phyloP scores from a whole-genome alignment of 1,140 invertebrate genomes.

The Pararge aegeria region DNA sequence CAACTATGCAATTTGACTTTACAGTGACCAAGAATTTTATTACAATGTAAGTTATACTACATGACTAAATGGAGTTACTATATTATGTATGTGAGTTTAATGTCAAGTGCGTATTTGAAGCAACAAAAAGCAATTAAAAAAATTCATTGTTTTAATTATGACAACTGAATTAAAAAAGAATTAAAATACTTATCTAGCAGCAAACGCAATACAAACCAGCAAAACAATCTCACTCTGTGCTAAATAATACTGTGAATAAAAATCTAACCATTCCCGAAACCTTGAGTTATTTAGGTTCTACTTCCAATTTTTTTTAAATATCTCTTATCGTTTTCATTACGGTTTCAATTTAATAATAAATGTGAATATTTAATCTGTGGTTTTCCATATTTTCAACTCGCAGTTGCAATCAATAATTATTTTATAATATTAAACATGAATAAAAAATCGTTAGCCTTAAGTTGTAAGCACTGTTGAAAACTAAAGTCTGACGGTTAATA shows the following conservation, averaged over 20 bases:
- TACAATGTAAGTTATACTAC: not conserved
- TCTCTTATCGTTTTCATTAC: no score
- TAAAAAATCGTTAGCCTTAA: no score
- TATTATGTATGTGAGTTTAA: not conserved
- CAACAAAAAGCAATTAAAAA: not conserved
- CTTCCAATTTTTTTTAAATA: no score
- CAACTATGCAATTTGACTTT: no score
- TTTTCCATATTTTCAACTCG: no score
- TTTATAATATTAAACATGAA: no score
- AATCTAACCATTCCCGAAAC: not conserved
- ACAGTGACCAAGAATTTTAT: not conserved
- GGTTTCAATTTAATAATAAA: no score
- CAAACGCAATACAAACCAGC: not conserved
- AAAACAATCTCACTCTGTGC: not conserved
- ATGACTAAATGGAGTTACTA: not conserved
- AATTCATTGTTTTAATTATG: not conserved
- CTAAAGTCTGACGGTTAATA: no score
- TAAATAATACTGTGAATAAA: not conserved
- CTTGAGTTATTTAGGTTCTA: not conserved
- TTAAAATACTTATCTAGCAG: not conserved
- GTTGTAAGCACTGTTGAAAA: no score
- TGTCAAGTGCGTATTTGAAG: slow-evolving; percentile 2
- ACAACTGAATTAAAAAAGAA: not conserved
- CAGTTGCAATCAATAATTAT: no score
- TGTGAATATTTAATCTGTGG: no score